Base-by-base conservation (phyloP, 2,113 vertebrate genomes). In the Zosterops pallidus region DNA sequence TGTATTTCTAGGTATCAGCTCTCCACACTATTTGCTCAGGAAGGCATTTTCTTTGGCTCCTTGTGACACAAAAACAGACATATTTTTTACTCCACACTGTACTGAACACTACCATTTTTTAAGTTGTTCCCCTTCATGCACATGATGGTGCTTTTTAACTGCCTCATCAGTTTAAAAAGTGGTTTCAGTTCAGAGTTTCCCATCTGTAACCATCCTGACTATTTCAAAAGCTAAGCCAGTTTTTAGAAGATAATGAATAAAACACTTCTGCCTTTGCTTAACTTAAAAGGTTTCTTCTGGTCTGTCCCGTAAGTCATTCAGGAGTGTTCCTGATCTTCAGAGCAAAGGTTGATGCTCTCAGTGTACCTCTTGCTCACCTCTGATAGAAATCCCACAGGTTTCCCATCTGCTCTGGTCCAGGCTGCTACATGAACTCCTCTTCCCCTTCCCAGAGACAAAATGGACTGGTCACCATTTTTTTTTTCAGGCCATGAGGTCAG, bases 401-500 rank as follows among this genome's bases (percentile, higher is more conserved):
- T 35, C 31, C 29, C 24, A 53, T 17, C 37, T 53, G 31, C 39
- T 35, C 24, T 53, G 47, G 24, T 42, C 49, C 5, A 4, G 37
- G 31, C 49, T 53, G 37, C 37, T 11, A 26, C 2, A 0, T 22
- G 24, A 64, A 52, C 14, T 42, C 37, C 59, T 42, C 37, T 41
- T 52, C 37, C 18, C 39, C 39, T 53, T 64, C 39, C 39, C 2
- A 2, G 19, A 62, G 12, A 50, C 21, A 62, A 62, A 49, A 33
- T 1, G 2, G 21, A 64, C 19, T 2, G 4, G 9, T 11, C 2
- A 0, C 11, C 5, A 4, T n/a, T 78, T 64, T 11, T 11, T 42
- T 42, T 28, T 14, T 37, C 1, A 1, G 6, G 37, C 37, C 11
- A 14, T 18, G 11, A 0, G 2, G 24, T 53, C 19, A 64, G 24